phyloP scores from a whole-genome alignment of 1,140 invertebrate species.

The Ectropis grisescens region DNA sequence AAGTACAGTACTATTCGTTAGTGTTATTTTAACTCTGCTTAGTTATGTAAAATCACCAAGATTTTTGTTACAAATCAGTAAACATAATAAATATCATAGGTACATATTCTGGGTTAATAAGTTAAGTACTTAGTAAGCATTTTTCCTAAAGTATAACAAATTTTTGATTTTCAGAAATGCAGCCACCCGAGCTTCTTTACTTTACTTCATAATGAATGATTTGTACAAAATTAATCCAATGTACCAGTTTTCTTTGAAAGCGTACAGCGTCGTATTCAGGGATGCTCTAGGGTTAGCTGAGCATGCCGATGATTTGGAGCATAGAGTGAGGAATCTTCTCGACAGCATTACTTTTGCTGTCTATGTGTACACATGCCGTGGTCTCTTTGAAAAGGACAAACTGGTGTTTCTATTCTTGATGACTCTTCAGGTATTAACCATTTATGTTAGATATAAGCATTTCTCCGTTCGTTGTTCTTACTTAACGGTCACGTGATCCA shows the following conservation, averaged over 20 bases:
- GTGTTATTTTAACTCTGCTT: no score
- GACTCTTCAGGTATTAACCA: slow-evolving; percentile 82
- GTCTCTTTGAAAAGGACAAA: slow-evolving; percentile 94
- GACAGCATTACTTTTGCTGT: slow-evolving; percentile 91
- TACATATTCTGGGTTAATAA: no score
- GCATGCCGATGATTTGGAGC: slow-evolving; percentile 75
- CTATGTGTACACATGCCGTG: slow-evolving; percentile 90
- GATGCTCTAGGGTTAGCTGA: slow-evolving; percentile 84
- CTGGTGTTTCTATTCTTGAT: slow-evolving; percentile 92
- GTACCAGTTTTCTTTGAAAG: slow-evolving; percentile 97
- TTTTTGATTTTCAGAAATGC: slow-evolving; percentile 80
- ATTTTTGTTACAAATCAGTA: no score
- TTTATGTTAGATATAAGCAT: no score
- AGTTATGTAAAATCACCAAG: no score
- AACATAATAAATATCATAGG: no score
- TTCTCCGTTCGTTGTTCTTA: no score
- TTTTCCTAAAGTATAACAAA: no score
- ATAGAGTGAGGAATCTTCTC: slow-evolving; percentile 84
- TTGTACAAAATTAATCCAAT: slow-evolving; percentile 94
- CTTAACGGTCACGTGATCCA: no score
- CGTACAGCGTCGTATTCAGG: slow-evolving; percentile 93
- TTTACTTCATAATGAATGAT: slow-evolving; percentile 96
- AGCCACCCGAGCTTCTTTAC: slow-evolving; percentile 86
- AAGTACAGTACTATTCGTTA: no score
- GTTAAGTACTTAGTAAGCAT: no score